These are phyloP conservation scores for Ashinkailepas kermadecensis DNA, from an alignment of 2,888 invertebrate species.

Conservation along the genomic window DNA sequence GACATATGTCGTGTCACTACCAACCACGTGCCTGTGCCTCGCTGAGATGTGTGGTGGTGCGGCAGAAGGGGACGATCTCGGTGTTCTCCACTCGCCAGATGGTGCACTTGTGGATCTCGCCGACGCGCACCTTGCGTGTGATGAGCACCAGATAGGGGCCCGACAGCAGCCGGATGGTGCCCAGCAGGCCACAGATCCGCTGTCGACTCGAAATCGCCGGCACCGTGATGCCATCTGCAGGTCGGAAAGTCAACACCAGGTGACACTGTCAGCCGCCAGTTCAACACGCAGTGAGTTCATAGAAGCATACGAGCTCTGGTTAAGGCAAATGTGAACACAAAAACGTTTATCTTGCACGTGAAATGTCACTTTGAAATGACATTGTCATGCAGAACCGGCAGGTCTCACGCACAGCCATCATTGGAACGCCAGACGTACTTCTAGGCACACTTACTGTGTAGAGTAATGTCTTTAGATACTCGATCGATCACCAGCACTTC, in stretches of 20 bases:
- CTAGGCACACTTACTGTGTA: slow-evolving; percentile 52
- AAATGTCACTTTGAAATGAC: too few species aligned
- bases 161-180: slow-evolving; percentile 71
- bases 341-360: too few species aligned
- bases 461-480: slow-evolving; percentile 60
- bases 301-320: too few species aligned
- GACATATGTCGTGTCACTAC: too few species aligned
- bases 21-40: slow-evolving; percentile 55
- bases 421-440: too few species aligned
- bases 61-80: slow-evolving; percentile 78
- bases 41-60: slow-evolving; percentile 74
- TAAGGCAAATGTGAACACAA: too few species aligned
- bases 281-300: too few species aligned
- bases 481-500: slow-evolving; percentile 79
- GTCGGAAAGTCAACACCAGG: not conserved
- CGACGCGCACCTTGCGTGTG: slow-evolving; percentile 64
- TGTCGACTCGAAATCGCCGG: slow-evolving; percentile 53
- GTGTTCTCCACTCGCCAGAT: slow-evolving; percentile 69
- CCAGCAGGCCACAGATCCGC: slow-evolving; percentile 76
- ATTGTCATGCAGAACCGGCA: too few species aligned
- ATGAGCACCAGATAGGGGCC: slow-evolving; percentile 83
- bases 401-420: too few species aligned
- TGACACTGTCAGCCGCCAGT: not conserved
- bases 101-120: slow-evolving; percentile 68
- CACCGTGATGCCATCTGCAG: slow-evolving; percentile 46